Evolutionary conservation across 2,113 vertebrate genomes (phyloP), one percentile per base, ranked within the genome.

Genomic region (Microtus pennsylvanicus): DNA sequence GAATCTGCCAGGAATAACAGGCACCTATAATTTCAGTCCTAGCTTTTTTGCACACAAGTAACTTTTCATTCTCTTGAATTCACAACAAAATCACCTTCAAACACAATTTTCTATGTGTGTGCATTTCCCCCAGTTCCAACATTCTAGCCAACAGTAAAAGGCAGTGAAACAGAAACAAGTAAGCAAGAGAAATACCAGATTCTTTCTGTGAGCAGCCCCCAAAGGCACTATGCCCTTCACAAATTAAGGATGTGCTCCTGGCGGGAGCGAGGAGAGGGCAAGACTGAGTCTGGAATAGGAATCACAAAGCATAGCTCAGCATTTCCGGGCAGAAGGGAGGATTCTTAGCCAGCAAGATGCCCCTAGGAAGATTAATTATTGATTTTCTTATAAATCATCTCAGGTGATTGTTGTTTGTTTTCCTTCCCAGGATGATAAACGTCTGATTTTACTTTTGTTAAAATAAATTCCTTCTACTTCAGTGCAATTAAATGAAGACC

Each of bases 381-480:
- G 96, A 97, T 97, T 97, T 97, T 96, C 91, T 76, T 94, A 97
- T 95, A 97, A 95, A 96, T 97, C 96, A 97, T 38, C 86, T 82
- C 52, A 93, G 85, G 52, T 94, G 77, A 76, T 91, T 72, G 69
- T 70, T 94, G n/a, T 89, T 94, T 96, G 55, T 81, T 96, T 97
- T 96, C 70, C 69, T 38, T 96, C 86, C 88, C 55, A 87, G 47
- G 50, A 95, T 96, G 93, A 96, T 83, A 89, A 96, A 95, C 3
- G 0, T 89, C 88, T 96, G 69, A 93, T 91, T 96, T 96, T 94
- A 87, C 81, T 94, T 92, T 95, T 74, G 28, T 92, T 93, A 86
- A 91, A 87, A 52, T 38, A n/a, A n/a, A 78, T 65, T 10, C 74
- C n/a, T 72, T 58, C 33, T 74, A 63, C 65, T 94, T 92, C 61